These are phyloP conservation scores for Heliornis fulica DNA, from an alignment of 2,113 vertebrate species.

Conservation along the genomic window DNA sequence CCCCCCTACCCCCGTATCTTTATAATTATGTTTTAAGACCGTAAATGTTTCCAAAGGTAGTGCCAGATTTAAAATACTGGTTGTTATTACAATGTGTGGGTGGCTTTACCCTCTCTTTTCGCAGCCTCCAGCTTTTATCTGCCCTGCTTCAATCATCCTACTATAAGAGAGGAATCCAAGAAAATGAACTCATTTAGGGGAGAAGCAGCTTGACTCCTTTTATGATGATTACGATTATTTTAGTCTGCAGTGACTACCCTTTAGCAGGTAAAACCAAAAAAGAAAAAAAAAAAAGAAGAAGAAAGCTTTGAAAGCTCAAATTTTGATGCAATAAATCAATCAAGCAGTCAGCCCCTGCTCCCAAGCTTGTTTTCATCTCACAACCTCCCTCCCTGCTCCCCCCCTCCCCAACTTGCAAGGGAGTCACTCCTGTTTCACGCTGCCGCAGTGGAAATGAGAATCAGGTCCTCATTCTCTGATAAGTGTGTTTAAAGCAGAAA, in stretches of 20 bases:
- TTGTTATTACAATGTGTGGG: constrained; percentile 48
- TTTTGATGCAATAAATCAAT: background rate
- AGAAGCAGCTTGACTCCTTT: background rate
- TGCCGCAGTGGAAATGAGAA: background rate
- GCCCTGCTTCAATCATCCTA: constrained; percentile 5
- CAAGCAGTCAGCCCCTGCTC: background rate
- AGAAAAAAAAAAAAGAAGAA: background rate
- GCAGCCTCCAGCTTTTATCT: constrained; percentile 20
- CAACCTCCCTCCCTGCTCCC: too few relatives aligned
- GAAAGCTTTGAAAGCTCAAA: background rate
- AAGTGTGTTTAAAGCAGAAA: background rate
- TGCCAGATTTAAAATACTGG: constrained; percentile 62
- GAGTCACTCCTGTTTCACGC: background rate
- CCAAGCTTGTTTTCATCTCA: background rate
- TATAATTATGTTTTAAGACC: constrained; percentile 57
- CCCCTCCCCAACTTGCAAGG: background rate
- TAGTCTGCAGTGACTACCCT: background rate
- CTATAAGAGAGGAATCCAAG: background rate
- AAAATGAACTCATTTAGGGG: background rate
- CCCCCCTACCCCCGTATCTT: constrained; percentile 29
- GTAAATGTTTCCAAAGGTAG: constrained; percentile 58
- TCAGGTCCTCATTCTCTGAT: background rate
- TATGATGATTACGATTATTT: constrained; percentile 25
- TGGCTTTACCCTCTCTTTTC: constrained; percentile 38
- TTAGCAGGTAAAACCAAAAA: background rate